Evolutionary conservation across 2,888 invertebrate genomes (phyloP), one percentile per base, ranked within the genome.

Genomic region (Tanytarsus gracilentus): DNA sequence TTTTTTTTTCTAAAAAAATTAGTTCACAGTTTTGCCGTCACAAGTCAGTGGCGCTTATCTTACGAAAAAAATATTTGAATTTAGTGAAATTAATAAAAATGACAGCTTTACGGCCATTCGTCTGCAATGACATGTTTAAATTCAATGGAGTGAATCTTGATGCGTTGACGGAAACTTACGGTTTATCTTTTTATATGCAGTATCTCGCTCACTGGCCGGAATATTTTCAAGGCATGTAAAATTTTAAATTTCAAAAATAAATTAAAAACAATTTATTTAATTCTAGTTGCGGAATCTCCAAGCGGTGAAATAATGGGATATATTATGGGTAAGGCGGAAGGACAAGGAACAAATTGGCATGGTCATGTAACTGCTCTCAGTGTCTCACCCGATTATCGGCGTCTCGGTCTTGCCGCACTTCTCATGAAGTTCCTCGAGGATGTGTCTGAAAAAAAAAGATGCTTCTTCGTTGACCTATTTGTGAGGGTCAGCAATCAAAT

Each of bases 321-420:
- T 71, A 97, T 97, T 97, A 98, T 99, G 97, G 98, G 98, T 33
- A 99, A 99, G 76, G 91, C 96, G 0, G 99, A 99, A 77, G 99
- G 99, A 0, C 84, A 84, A 65, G 86, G 88, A 55, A 94, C 96
- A 66, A 88, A 94, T 70, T 99, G 96, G 96, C 99, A 99, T 77
- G 99, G 99, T 1, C 99, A 99, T 76, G 98, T 99, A 8, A 99
- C 99, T 44, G 98, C 98, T 2, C 76, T 99, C 33, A 96, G 96
- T 5, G 96, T 99, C 2, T 91, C 96, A 4, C 94, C 96, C 1
- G 90, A 93, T 69, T 98, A 89, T 69, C 79, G 99, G 67, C 79
- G 98, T 65, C 75, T 97, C 9, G 96, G 96, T 2, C 77, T 99
- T 58, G 98, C 97, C 36, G 93, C 88, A 4, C 86, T 87, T 58